Base-by-base conservation (phyloP, 2,113 vertebrate genomes). In the Fukomys damarensis region DNA sequence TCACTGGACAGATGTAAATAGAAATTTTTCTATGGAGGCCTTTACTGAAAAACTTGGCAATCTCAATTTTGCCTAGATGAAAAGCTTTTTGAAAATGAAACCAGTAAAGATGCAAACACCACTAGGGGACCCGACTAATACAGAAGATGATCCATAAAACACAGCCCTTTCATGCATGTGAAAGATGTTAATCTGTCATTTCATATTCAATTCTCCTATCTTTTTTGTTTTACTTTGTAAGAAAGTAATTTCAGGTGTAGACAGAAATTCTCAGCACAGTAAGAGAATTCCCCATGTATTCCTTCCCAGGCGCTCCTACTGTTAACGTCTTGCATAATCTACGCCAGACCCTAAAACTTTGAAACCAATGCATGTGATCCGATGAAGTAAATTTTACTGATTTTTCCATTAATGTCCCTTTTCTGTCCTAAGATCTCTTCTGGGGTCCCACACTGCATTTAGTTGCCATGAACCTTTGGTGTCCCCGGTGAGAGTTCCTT, bases 21-120 rank as follows among this genome's bases (percentile, higher is more conserved):
- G 59, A 92, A 90, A 66, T 63, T 41, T 74, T 92, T 92, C 88
- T 88, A 70, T 80, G 41, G 96, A 93, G 46, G 5, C 35, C 28
- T 90, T 52, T 77, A 92, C 20, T 59, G n/a, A 70, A 86, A 92
- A 86, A 52, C 59, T 58, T 65, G 86, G 35, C 58, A 16, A 92
- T 90, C 58, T 96, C 59, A 68, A 82, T 94, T 84, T 95, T 97
- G 26, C 49, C 85, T 97, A n/a, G 86, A 80, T 76, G n/a, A 58
- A 94, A 96, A 89, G 41, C 41, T 89, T 96, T 74, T 95, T 93
- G 83, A 86, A 86, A 96, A 61, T 32, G 30, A 89, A 94, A 24
- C 38, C 52, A 72, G 8, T 63, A 54, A 70, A 93, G 65, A 91
- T 81, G 72, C 46, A 58, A 8, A 83, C 49, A 41, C 79, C 72